phyloP scores from a whole-genome alignment of 2,888 invertebrate species.

The Cryptocheilus praepositus region DNA sequence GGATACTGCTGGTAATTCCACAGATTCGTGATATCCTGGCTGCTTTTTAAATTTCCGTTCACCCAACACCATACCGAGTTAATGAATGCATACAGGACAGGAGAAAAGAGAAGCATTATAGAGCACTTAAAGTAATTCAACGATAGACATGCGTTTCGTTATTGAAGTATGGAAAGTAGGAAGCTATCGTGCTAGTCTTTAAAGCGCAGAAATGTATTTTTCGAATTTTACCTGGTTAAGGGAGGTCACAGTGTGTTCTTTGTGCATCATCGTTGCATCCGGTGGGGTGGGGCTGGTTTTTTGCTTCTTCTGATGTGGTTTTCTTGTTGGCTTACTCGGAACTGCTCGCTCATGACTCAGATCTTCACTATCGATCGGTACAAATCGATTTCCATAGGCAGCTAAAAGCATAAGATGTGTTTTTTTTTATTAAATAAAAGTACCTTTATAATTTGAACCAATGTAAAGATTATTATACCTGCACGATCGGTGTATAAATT shows the following conservation, averaged over 20 bases:
- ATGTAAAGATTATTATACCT: slow-evolving; percentile 39
- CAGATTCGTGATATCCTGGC: slow-evolving; percentile 70
- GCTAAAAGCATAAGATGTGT: slow-evolving; percentile 19
- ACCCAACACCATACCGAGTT: slow-evolving; percentile 37
- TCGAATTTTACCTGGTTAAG: slow-evolving; percentile 64
- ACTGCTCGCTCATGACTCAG: slow-evolving; percentile 63
- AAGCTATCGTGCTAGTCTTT: not conserved
- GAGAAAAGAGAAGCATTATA: slow-evolving; percentile 32
- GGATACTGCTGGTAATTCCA: slow-evolving; percentile 67
- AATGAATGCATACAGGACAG: slow-evolving; percentile 41
- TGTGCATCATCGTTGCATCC: slow-evolving; percentile 64
- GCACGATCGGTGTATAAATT: slow-evolving; percentile 63
- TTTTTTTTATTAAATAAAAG: not conserved
- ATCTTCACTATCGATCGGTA: slow-evolving; percentile 65
- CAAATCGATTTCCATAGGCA: slow-evolving; percentile 48
- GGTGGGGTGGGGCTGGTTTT: slow-evolving; percentile 61
- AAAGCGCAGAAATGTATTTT: not conserved
- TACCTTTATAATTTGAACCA: not conserved
- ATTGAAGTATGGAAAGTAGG: not conserved
- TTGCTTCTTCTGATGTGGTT: slow-evolving; percentile 61
- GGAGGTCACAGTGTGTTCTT: slow-evolving; percentile 69
- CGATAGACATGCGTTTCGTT: slow-evolving; percentile 9
- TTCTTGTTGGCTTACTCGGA: slow-evolving; percentile 64
- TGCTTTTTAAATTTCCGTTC: slow-evolving; percentile 51
- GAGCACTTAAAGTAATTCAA: slow-evolving; percentile 20